These are phyloP conservation scores for Cheilinus undulatus DNA, from an alignment of 2,113 vertebrate genomes.

Conservation along the genomic window DNA sequence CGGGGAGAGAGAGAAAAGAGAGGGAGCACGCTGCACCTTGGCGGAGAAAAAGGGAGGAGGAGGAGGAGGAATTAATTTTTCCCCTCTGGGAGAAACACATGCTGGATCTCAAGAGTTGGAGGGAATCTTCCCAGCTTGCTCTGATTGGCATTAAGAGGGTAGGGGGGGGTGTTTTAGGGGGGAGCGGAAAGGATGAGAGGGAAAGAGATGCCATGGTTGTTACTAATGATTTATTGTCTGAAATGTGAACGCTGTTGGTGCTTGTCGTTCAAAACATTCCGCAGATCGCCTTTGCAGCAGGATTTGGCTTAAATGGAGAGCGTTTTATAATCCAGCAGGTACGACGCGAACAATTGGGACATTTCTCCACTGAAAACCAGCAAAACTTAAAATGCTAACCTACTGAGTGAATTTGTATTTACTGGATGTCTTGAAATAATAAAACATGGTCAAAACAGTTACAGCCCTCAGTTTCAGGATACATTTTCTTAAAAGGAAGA, in stretches of 20 bases:
- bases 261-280: constrained; percentile 48
- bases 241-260: constrained; percentile 70
- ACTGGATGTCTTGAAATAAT: too few species aligned
- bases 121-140: constrained; percentile 84
- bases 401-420: too few species aligned
- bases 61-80: constrained; percentile 88
- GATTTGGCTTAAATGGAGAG: neutral
- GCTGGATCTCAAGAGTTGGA: constrained; percentile 81
- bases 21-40: constrained; percentile 83
- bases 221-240: constrained; percentile 81
- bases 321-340: constrained; percentile 16
- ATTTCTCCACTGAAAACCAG: neutral
- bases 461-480: too few species aligned
- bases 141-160: constrained; percentile 82
- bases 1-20: constrained; percentile 67
- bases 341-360: neutral
- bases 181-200: constrained; percentile 48
- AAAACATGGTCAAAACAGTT: too few species aligned
- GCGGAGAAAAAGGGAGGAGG: constrained; percentile 79
- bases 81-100: constrained; percentile 85
- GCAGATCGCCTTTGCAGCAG: constrained; percentile 21
- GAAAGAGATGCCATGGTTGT: constrained; percentile 72
- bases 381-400: too few species aligned
- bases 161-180: neutral
- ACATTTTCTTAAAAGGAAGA: too few species aligned